These are phyloP conservation scores for Drosophila ficusphila DNA, from an alignment of 1,140 invertebrate species.

Conservation along the genomic window DNA sequence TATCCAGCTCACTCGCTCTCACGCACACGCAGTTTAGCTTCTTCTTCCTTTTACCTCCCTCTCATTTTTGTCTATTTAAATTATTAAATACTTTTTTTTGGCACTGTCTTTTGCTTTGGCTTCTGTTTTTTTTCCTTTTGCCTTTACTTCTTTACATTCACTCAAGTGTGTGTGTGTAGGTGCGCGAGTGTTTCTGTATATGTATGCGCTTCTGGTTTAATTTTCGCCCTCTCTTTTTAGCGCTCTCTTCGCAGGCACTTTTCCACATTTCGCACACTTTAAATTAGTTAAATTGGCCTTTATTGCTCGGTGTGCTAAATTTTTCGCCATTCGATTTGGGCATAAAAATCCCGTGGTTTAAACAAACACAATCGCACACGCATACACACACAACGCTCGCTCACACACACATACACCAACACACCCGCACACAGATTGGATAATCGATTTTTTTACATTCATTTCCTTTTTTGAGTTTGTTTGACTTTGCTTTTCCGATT, in stretches of 20 bases:
- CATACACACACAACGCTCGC: slow-evolving; percentile 36
- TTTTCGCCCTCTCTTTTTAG: slow-evolving; percentile 27
- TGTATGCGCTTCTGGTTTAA: slow-evolving; percentile 32
- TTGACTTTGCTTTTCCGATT: slow-evolving; percentile 36
- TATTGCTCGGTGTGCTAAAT: slow-evolving; percentile 49
- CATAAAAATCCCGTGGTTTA: slow-evolving; percentile 56
- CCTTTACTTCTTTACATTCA: slow-evolving; percentile 38
- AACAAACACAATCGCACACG: slow-evolving; percentile 58
- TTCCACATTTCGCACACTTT: slow-evolving; percentile 56
- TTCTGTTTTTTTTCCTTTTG: slow-evolving; percentile 35
- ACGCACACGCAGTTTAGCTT: slow-evolving; percentile 40
- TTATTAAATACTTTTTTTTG: slow-evolving; percentile 64
- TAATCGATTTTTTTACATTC: slow-evolving; percentile 73
- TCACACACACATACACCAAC: slow-evolving; percentile 26
- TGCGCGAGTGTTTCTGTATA: slow-evolving; percentile 40
- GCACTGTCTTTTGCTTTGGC: slow-evolving; percentile 47
- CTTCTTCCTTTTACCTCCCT: slow-evolving; percentile 1
- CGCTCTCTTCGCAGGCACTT: slow-evolving; percentile 42
- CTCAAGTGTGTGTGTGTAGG: slow-evolving; percentile 16
- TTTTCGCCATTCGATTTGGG: slow-evolving; percentile 32
- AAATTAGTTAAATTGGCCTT: slow-evolving; percentile 48
- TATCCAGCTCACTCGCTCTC: slow-evolving; percentile 58
- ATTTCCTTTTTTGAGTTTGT: slow-evolving; percentile 48
- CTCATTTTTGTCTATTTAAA: slow-evolving; percentile 51
- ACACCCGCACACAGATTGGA: slow-evolving; percentile 67